Evolutionary conservation across 2,113 vertebrate genomes (phyloP).

Genomic region (Embiotoca jacksoni): DNA sequence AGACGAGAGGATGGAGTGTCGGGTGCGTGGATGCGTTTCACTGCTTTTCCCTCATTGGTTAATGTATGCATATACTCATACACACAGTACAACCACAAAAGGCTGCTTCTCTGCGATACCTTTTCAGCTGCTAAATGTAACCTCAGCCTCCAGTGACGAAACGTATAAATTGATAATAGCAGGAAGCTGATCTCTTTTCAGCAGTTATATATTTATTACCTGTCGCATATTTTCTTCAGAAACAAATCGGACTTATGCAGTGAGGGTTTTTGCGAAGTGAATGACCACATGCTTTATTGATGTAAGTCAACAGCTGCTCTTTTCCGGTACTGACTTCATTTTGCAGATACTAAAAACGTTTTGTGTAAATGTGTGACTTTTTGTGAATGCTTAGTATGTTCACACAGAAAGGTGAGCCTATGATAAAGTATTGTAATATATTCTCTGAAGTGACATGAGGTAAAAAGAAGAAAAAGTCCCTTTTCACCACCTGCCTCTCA

Average conservation of each 20-base stretch:
- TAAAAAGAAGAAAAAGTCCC: constrained; percentile 36
- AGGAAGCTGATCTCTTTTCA: neutral
- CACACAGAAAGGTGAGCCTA: neutral
- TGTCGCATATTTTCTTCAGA: neutral
- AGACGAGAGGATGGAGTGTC: neutral
- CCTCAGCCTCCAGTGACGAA: neutral
- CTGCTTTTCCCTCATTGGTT: neutral
- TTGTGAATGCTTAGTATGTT: neutral
- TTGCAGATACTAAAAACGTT: neutral
- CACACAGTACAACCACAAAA: neutral
- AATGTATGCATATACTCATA: neutral
- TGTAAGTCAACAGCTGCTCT: constrained; percentile 53
- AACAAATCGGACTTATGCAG: neutral
- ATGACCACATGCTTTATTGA: constrained; percentile 63
- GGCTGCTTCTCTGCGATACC: too few relatives aligned
- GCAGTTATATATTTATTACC: neutral
- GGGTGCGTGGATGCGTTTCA: neutral
- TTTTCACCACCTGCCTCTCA: constrained; percentile 51
- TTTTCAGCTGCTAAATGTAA: neutral
- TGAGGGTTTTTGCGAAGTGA: constrained; percentile 7
- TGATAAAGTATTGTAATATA: neutral
- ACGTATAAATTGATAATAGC: neutral
- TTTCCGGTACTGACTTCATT: neutral
- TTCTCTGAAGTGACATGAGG: constrained; percentile 7
- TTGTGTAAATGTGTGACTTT: neutral